Evolutionary conservation across 1,140 invertebrate genomes (phyloP).

Genomic region (Zaprionus capensis): DNA sequence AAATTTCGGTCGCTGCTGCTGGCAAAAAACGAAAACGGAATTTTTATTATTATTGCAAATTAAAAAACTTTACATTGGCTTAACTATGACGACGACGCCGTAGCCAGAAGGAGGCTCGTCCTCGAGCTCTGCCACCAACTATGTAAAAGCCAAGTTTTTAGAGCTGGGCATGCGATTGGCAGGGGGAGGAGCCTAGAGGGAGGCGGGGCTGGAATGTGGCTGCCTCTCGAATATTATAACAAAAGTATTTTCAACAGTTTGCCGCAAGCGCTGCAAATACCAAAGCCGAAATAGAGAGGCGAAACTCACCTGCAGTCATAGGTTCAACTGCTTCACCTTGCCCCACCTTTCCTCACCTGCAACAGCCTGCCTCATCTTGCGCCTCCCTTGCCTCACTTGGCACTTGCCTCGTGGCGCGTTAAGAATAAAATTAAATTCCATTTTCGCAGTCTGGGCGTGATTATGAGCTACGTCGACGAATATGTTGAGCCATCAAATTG

Average conservation of each 20-base stretch:
- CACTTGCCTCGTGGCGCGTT: constrained; percentile 21
- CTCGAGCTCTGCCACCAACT: constrained; percentile 46
- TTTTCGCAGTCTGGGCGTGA: constrained; percentile 58
- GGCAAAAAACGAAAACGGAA: constrained; percentile 56
- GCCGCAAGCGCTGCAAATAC: constrained; percentile 63
- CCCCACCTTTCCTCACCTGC: neutral
- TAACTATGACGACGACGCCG: constrained; percentile 68
- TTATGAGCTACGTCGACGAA: constrained; percentile 44
- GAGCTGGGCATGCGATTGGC: neutral
- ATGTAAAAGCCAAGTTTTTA: constrained; percentile 75
- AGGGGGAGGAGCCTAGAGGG: neutral
- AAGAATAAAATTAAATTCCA: constrained; percentile 73
- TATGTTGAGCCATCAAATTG: constrained; percentile 53
- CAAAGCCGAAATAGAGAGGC: constrained; percentile 40
- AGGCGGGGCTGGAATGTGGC: constrained; percentile 41
- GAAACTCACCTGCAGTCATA: constrained; percentile 39
- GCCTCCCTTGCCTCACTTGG: neutral
- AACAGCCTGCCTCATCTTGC: neutral
- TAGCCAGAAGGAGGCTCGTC: neutral
- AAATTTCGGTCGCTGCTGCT: constrained; percentile 52
- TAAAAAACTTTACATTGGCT: constrained; percentile 80
- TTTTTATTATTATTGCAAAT: constrained; percentile 83
- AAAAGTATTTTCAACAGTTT: constrained; percentile 73
- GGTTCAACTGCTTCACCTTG: neutral
- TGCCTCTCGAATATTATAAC: constrained; percentile 34